Base-by-base conservation (phyloP, 2,888 invertebrate genomes). In the Hypomecis atomaria region DNA sequence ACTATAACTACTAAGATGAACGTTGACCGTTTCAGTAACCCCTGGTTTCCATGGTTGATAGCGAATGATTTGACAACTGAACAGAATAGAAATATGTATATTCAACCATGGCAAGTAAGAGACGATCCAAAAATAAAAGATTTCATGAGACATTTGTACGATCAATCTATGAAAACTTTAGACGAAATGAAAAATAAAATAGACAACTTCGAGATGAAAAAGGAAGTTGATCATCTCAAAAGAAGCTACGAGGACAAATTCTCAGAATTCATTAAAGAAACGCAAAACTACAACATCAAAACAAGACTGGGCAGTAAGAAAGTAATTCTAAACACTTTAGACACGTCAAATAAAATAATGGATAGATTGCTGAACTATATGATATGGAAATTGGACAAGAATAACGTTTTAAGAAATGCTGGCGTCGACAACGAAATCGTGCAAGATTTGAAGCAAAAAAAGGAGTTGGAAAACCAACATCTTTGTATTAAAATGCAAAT, bases 281-380 rank as follows among this genome's bases (percentile, higher is more conserved):
- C 82, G 0, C 71, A 73, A 43, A 66, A 77, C 0, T 78, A 81
- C 5, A 74, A 71, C 0, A 79, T 89, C 0, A 83, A 78, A 71
- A 88, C 87, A 0, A 74, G 72, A 40, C 55, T 83, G 0, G 87
- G 86, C 0, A 66, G 70, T 0, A 79, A 86, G 55, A 87, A 84
- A 49, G 86, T 84, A 0, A 74, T 89, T 7, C 62, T 87, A 0
- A 85, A 88, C 42, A 80, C 79, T 0, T 78, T 88, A 1, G 82
- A 86, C 0, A 80, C 80, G 0, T 87, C 87, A 0, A 78, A 83
- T 53, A 69, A 70, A 5, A 77, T 86, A 3, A 42, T 86, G 6
- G 78, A 66, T 3, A 71, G 84, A 5, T 47, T 88, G 0, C 52
- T 82, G 0, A 81, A 82, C 34, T 76, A 77, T 33, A 62, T 87